Percentiles rank a stretch among this genome's conserved stretches.
Conservation (phyloP, 2,888 invertebrate genomes). For the Archips crataeganus region DNA sequence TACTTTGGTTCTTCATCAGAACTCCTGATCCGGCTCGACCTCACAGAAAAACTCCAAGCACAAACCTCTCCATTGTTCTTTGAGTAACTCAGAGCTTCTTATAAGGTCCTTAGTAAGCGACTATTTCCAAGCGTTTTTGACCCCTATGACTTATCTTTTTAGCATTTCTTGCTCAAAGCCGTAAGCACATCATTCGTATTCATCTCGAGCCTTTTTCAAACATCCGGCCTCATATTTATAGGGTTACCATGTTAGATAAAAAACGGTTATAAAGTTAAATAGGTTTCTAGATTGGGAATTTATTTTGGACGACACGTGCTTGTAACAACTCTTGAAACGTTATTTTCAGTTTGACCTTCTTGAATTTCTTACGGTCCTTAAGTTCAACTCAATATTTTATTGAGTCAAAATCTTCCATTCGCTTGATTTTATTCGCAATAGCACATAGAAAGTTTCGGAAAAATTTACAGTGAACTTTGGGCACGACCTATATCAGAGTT, state of each 20-base stretch:
- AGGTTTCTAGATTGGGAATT: conserved; percentile 1
- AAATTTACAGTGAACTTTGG: no score
- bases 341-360: not conserved
- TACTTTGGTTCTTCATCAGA: no score
- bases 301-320: conserved; percentile 4
- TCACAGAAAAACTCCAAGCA: no score
- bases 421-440: no score
- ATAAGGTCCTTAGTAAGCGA: not conserved
- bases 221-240: conserved; percentile 38
- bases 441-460: no score
- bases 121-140: not conserved
- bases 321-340: not conserved
- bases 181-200: conserved; percentile 42
- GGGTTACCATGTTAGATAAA: conserved; percentile 30
- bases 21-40: no score
- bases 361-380: not conserved
- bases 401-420: not conserved
- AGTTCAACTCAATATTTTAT: not conserved
- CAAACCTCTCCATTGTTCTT: no score
- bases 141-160: not conserved
- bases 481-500: no score
- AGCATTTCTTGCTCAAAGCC: not conserved
- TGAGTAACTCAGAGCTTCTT: no score
- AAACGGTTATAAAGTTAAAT: conserved; percentile 29
- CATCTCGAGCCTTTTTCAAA: conserved; percentile 38